These are phyloP conservation scores for Scomber scombrus DNA, from an alignment of 2,113 vertebrate genomes.

Conservation along the genomic window DNA sequence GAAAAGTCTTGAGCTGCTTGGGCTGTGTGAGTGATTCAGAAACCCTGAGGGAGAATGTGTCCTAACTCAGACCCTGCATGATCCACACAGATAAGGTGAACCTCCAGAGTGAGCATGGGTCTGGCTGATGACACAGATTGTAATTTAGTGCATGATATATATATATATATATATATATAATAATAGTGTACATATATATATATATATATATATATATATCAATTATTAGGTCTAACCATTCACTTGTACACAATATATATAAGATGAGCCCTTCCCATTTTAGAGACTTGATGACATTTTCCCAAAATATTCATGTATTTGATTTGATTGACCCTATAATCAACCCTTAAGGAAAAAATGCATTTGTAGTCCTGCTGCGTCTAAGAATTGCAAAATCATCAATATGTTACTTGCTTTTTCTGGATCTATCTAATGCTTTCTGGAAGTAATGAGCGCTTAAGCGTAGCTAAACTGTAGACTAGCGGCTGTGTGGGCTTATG, in stretches of 20 bases:
- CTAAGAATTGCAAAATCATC: background rate
- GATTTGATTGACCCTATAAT: background rate
- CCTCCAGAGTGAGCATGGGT: background rate
- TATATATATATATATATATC: too few relatives aligned
- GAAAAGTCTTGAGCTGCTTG: background rate
- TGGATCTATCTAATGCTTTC: background rate
- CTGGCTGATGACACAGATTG: background rate
- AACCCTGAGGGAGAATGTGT: conserved; percentile 8
- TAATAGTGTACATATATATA: too few relatives aligned
- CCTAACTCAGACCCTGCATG: background rate
- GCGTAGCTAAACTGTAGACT: background rate
- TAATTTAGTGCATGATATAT: background rate
- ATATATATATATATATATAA: background rate
- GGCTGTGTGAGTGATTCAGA: conserved; percentile 10
- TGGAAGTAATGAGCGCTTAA: background rate
- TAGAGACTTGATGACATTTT: background rate
- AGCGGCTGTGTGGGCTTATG: background rate
- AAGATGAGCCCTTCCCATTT: background rate
- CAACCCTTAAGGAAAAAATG: background rate
- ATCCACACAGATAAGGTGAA: background rate
- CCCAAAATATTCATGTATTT: background rate
- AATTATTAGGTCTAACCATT: too few relatives aligned
- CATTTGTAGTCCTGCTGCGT: background rate
- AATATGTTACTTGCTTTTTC: background rate
- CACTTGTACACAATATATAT: too few relatives aligned